These are phyloP conservation scores for Bothrops alternatus DNA, from an alignment of 2,797 vertebrate genomes.

Conservation along the genomic window DNA sequence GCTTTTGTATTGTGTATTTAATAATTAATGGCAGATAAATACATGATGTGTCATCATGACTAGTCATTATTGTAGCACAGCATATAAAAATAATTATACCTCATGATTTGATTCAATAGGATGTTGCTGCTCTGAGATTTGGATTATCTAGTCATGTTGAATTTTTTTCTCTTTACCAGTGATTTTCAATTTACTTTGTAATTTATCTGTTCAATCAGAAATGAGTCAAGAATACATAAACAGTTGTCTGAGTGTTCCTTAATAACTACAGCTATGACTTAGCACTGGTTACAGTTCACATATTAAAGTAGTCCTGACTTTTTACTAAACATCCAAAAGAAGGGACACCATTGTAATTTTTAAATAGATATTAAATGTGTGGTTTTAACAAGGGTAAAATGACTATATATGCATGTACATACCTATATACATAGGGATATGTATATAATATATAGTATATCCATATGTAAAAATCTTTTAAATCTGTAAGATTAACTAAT, in stretches of 20 bases:
- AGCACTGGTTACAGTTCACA: background rate
- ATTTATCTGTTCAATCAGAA: slow-evolving; percentile 5
- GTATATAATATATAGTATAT: background rate
- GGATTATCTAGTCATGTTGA: background rate
- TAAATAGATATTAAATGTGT: slow-evolving; percentile 19
- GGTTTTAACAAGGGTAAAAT: background rate
- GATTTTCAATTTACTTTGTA: slow-evolving; percentile 27
- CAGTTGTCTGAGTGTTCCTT: background rate
- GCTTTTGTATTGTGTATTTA: background rate
- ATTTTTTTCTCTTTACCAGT: background rate
- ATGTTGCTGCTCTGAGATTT: background rate
- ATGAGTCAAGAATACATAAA: slow-evolving; percentile 19
- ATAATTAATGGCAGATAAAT: background rate
- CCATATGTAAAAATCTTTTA: background rate
- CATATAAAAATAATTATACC: slow-evolving; percentile 4
- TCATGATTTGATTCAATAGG: background rate
- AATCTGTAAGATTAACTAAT: background rate
- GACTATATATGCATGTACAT: too few relatives aligned
- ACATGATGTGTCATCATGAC: background rate
- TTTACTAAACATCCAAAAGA: background rate
- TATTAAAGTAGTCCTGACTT: background rate
- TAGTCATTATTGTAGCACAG: slow-evolving; percentile 5
- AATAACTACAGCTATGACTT: background rate
- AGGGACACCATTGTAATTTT: background rate
- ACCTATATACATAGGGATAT: background rate